A percentile compares a stretch with the other conserved stretches of the same genome.
These are phyloP conservation scores for Halcyon smyrnensis DNA, from an alignment of 2,797 vertebrate species.

Conservation along the genomic window DNA sequence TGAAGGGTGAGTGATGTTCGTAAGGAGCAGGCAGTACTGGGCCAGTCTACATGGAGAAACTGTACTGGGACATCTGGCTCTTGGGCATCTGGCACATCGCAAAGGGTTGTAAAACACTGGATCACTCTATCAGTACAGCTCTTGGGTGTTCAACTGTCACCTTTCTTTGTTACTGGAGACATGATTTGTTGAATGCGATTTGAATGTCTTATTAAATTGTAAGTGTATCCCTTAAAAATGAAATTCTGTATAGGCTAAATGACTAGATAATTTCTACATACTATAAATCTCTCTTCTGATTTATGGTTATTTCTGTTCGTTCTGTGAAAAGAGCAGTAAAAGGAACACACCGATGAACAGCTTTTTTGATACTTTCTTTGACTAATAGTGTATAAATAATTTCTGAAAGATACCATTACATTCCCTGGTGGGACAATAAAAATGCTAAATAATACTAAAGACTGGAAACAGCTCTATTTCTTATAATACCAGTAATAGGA, in stretches of 20 bases:
- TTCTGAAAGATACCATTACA: slow-evolving; percentile 50
- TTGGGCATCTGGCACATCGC: neutral
- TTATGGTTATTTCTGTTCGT: slow-evolving; percentile 61
- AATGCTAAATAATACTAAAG: slow-evolving; percentile 70
- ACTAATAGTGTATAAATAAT: slow-evolving; percentile 70
- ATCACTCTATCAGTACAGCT: neutral
- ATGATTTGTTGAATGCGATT: slow-evolving; percentile 28
- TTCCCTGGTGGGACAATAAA: slow-evolving; percentile 71
- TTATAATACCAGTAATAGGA: slow-evolving; percentile 50
- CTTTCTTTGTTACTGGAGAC: neutral
- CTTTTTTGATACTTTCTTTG: slow-evolving; percentile 61
- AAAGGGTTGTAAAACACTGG: neutral
- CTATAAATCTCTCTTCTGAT: slow-evolving; percentile 52
- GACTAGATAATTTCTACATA: slow-evolving; percentile 35
- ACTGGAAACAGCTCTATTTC: slow-evolving; percentile 54
- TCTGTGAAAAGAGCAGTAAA: slow-evolving; percentile 52
- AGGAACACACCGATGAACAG: slow-evolving; percentile 21
- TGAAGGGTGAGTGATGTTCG: neutral
- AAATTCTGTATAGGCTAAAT: slow-evolving; percentile 19
- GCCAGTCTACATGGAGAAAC: neutral
- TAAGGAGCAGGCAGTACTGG: neutral
- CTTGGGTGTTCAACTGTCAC: neutral
- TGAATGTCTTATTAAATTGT: slow-evolving; percentile 23
- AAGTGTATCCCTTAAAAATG: neutral
- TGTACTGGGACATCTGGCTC: neutral